Percentiles rank a stretch among this genome's conserved stretches.
Evolutionary conservation across 2,888 invertebrate genomes (phyloP).

Genomic region (Diploptera punctata): DNA sequence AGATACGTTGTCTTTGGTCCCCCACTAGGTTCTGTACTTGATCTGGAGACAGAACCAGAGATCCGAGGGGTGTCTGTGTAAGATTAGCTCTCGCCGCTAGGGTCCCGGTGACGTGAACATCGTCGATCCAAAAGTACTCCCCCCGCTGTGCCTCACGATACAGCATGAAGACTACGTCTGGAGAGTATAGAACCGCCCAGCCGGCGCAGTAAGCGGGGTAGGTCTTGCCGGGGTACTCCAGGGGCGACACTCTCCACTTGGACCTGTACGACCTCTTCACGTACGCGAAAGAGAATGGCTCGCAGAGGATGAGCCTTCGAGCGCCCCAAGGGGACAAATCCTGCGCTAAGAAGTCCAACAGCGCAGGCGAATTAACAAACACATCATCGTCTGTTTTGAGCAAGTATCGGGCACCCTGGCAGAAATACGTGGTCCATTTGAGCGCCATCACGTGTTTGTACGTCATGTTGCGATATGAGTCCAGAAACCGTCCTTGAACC

Average conservation of each 20-base stretch:
- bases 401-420: constrained; percentile 66
- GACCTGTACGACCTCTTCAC: constrained; percentile 70
- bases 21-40: constrained; percentile 50
- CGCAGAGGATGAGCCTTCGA: constrained; percentile 66
- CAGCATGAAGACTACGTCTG: constrained; percentile 64
- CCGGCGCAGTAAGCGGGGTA: constrained; percentile 83
- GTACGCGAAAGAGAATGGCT: constrained; percentile 57
- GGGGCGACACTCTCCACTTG: constrained; percentile 72
- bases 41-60: constrained; percentile 53
- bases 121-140: constrained; percentile 85
- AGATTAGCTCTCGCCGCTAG: constrained; percentile 64
- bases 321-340: constrained; percentile 67
- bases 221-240: constrained; percentile 66
- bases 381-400: constrained; percentile 59
- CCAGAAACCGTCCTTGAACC: constrained; percentile 77
- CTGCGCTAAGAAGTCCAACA: constrained; percentile 57
- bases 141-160: constrained; percentile 65
- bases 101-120: constrained; percentile 78
- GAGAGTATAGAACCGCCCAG: constrained; percentile 71
- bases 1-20: constrained; percentile 46
- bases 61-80: constrained; percentile 61
- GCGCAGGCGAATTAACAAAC: constrained; percentile 55
- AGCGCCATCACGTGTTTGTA: constrained; percentile 85
- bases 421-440: constrained; percentile 77
- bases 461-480: constrained; percentile 82